A percentile compares a stretch with the other conserved stretches of the same genome.
Evolutionary conservation across 2,113 vertebrate genomes (phyloP).

Genomic region (Vidua chalybeata): DNA sequence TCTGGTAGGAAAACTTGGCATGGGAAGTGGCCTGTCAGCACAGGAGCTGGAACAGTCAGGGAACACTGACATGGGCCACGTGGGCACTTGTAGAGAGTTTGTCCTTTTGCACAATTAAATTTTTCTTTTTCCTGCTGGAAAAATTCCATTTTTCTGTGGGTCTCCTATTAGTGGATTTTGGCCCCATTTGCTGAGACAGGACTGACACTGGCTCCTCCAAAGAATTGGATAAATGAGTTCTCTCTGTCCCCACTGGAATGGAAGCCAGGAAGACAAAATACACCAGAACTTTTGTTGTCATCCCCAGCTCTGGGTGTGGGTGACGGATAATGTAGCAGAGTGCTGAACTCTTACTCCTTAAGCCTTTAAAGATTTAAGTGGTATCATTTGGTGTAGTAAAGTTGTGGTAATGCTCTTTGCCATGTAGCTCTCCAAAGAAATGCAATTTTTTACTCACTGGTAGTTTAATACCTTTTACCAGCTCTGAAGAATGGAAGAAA

Average conservation of each 20-base stretch:
- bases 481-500: neutral
- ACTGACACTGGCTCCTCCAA: neutral
- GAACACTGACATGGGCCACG: neutral
- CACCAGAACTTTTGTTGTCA: neutral
- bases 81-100: neutral
- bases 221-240: neutral
- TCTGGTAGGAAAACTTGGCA: neutral
- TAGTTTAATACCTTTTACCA: neutral
- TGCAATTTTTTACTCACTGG: neutral
- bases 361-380: neutral
- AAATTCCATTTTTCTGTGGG: neutral
- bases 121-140: neutral
- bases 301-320: neutral
- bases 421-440: neutral
- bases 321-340: neutral
- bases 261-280: neutral
- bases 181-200: neutral
- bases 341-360: neutral
- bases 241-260: neutral
- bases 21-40: neutral
- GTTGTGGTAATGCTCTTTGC: neutral
- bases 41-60: neutral
- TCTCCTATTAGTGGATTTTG: neutral
- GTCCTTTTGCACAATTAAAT: neutral
- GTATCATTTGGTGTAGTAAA: neutral